phyloP scores from a whole-genome alignment of 2,797 vertebrate species.

The Anisognathus igniventris region DNA sequence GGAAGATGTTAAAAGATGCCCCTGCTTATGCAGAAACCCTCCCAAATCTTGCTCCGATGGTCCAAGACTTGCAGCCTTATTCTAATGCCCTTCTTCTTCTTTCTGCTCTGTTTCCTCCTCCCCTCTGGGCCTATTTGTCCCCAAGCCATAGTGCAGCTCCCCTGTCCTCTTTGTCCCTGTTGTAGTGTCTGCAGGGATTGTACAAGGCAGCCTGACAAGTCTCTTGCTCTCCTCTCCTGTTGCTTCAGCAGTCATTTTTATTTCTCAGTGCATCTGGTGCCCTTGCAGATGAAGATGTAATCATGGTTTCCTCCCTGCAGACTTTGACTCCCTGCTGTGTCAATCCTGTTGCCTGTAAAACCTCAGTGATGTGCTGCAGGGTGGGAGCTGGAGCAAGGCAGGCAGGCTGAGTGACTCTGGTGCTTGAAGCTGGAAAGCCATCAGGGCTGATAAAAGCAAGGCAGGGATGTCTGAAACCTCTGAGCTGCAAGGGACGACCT shows the following conservation, averaged over 20 bases:
- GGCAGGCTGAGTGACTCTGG: background rate
- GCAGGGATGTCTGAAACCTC: background rate
- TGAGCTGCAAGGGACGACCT: rapidly evolving
- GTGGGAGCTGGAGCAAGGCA: background rate
- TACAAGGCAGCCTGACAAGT: background rate
- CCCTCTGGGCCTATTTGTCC: background rate
- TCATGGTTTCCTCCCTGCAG: background rate
- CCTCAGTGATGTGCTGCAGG: background rate
- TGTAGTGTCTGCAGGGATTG: background rate
- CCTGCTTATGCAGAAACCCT: background rate
- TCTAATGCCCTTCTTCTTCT: background rate
- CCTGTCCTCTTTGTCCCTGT: background rate
- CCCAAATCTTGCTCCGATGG: background rate
- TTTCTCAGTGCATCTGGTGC: background rate
- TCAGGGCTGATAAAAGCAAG: background rate
- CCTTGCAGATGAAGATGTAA: background rate
- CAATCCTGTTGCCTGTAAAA: background rate
- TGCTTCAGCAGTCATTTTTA: background rate
- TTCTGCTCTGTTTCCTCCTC: background rate
- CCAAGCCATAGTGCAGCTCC: background rate
- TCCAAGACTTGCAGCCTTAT: background rate
- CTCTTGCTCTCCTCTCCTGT: background rate
- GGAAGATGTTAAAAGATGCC: background rate
- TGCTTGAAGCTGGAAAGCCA: background rate
- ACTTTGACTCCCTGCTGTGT: background rate